phyloP scores from a whole-genome alignment of 1,140 invertebrate species.

The Cotesia chilonis region DNA sequence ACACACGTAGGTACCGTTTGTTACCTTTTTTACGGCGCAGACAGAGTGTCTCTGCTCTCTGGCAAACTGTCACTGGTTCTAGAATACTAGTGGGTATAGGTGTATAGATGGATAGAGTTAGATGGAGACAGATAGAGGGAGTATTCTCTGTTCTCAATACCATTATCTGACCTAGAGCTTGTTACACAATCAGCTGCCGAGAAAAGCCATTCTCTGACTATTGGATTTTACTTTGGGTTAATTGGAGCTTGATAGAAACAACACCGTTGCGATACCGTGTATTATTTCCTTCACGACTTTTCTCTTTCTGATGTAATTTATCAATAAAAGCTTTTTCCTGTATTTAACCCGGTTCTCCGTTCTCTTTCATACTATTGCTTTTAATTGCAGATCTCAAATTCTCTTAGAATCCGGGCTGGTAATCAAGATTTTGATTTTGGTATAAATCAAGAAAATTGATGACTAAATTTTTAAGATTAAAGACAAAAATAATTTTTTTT shows the following conservation, averaged over 20 bases:
- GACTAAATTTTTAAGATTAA: too few relatives aligned
- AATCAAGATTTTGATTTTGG: too few relatives aligned
- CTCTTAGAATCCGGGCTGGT: too few relatives aligned
- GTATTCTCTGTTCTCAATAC: not conserved
- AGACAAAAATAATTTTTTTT: too few relatives aligned
- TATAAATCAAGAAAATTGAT: too few relatives aligned
- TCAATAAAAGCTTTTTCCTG: conserved; percentile 7
- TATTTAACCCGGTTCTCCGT: too few relatives aligned
- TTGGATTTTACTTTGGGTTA: conserved; percentile 25
- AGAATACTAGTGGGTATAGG: too few relatives aligned
- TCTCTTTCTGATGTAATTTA: not conserved
- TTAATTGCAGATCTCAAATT: too few relatives aligned
- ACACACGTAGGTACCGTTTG: not conserved
- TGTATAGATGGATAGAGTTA: too few relatives aligned
- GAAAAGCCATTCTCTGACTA: conserved; percentile 17
- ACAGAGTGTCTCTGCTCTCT: too few relatives aligned
- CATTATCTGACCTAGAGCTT: conserved; percentile 7
- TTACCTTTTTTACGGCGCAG: not conserved
- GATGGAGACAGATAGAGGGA: not conserved
- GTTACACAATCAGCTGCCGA: conserved; percentile 14
- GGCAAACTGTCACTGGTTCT: conserved; percentile 11
- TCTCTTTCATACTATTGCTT: too few relatives aligned
- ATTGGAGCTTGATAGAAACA: conserved; percentile 23
- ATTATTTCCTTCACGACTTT: not conserved
- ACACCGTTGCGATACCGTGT: not conserved